Percentiles rank a stretch among this genome's conserved stretches.
phyloP scores from a whole-genome alignment of 2,888 invertebrate genomes.

The Flexamia atlantica region DNA sequence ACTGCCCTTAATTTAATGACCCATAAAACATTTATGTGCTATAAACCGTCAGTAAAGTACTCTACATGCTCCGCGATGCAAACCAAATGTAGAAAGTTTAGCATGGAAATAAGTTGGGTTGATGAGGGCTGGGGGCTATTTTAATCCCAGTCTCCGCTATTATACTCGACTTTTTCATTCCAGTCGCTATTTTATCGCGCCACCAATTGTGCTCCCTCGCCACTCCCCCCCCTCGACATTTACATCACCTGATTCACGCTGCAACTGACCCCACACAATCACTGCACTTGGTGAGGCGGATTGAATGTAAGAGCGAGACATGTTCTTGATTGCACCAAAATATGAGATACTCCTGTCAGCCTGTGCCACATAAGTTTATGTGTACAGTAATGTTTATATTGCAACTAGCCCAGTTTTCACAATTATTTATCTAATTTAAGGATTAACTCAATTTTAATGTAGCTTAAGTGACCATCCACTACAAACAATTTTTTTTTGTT shows the following conservation, averaged over 20 bases:
- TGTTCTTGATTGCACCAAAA: not conserved
- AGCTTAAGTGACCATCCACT: too few relatives aligned
- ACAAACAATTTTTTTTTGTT: too few relatives aligned
- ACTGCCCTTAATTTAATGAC: too few relatives aligned
- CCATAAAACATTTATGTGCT: too few relatives aligned
- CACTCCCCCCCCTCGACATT: not conserved
- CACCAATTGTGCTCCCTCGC: conserved; percentile 10
- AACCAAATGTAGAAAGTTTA: not conserved
- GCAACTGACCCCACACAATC: not conserved
- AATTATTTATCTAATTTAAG: too few relatives aligned
- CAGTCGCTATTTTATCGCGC: conserved; percentile 36
- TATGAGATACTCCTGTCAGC: not conserved
- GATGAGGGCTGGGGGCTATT: conserved; percentile 19
- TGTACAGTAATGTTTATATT: too few relatives aligned
- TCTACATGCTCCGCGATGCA: not conserved
- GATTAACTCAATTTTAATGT: too few relatives aligned
- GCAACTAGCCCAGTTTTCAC: too few relatives aligned
- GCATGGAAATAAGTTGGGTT: not conserved
- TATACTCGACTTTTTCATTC: conserved; percentile 36
- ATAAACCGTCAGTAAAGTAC: not conserved
- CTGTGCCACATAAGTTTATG: not conserved
- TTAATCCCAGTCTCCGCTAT: conserved; percentile 27
- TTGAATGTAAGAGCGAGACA: not conserved
- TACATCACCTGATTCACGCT: not conserved
- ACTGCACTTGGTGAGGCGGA: not conserved